Conservation (phyloP, 1,140 invertebrate species). For the Drosophila repleta region DNA sequence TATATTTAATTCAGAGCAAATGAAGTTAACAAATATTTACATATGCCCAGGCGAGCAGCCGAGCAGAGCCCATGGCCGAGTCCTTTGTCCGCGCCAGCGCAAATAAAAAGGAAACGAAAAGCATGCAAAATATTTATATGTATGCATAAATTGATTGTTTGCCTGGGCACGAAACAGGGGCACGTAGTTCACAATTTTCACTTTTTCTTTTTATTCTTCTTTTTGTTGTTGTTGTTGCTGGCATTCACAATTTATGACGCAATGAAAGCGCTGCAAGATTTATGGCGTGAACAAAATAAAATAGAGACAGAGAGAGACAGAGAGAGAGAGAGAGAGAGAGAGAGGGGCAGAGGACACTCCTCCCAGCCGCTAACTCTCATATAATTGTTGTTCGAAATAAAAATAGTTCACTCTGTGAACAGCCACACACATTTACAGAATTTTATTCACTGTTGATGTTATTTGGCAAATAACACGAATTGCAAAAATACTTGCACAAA, state of each 20-base stretch:
- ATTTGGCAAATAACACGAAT: constrained; percentile 40
- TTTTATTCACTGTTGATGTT: constrained; percentile 44
- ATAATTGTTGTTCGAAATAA: constrained; percentile 64
- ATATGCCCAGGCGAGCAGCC: constrained; percentile 41
- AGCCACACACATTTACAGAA: constrained; percentile 11
- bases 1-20: constrained; percentile 81
- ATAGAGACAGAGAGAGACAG: background rate
- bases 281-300: constrained; percentile 49
- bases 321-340: background rate
- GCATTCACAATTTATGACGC: constrained; percentile 69
- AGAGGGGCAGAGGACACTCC: background rate
- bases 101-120: constrained; percentile 42
- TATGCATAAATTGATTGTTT: constrained; percentile 75
- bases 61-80: background rate
- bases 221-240: constrained; percentile 27
- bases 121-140: constrained; percentile 44
- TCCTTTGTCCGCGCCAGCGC: constrained; percentile 17
- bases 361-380: constrained; percentile 59
- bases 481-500: constrained; percentile 38
- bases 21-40: constrained; percentile 82
- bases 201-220: background rate
- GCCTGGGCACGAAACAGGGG: constrained; percentile 22
- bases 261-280: constrained; percentile 70
- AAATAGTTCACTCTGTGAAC: background rate
- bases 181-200: constrained; percentile 25